Conservation (phyloP, 2,797 vertebrate species). For the Hypotaenidia philippensis region DNA sequence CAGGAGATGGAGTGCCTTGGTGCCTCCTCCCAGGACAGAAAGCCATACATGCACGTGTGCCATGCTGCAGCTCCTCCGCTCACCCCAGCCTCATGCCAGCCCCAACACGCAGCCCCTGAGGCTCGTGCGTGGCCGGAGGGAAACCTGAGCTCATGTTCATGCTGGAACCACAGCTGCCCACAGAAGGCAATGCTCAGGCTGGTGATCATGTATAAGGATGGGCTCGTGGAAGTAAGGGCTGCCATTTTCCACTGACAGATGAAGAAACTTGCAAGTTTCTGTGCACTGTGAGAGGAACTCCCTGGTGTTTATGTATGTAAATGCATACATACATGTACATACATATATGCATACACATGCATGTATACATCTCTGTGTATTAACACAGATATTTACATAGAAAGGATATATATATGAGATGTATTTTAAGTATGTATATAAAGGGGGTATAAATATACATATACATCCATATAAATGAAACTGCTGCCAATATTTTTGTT, state of each 20-base stretch:
- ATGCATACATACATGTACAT: neutral
- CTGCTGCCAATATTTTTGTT: neutral
- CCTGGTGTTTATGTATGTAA: neutral
- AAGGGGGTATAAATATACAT: neutral
- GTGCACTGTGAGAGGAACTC: neutral
- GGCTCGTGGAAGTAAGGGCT: neutral
- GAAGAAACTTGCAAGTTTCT: neutral
- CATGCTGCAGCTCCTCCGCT: accelerated
- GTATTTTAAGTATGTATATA: neutral
- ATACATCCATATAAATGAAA: neutral
- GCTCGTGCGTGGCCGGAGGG: neutral
- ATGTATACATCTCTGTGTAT: neutral
- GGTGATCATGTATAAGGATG: neutral
- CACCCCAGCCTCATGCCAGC: accelerated
- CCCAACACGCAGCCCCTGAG: neutral
- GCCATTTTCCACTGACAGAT: neutral
- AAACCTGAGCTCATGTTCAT: accelerated
- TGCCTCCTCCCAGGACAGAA: neutral
- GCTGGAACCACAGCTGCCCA: neutral
- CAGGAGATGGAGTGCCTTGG: neutral
- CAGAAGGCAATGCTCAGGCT: neutral
- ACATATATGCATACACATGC: neutral
- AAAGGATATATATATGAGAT: neutral
- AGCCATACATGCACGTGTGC: neutral
- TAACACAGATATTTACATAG: neutral